Base-by-base conservation (phyloP, 2,888 invertebrate genomes). In the Xestoiulus laeticollis region DNA sequence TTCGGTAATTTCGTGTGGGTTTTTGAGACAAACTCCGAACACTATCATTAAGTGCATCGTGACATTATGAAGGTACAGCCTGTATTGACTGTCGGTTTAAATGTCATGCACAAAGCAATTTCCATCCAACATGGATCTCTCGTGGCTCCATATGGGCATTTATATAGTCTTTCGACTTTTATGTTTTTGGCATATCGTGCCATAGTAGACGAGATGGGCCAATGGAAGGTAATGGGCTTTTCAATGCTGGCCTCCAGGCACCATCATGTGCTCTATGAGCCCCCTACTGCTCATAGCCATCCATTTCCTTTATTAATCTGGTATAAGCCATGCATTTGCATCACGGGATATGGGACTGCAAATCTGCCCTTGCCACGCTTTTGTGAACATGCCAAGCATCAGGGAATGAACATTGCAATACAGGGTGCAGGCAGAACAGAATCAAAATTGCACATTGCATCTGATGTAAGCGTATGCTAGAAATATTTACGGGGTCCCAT, bases 271-370 rank as follows among this genome's bases (percentile, higher is more conserved):
- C 78, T 78, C 78, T 30, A 78, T 78, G 85, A 38, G 44, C 38
- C 85, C 86, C 48, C 86, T 59, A 48, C 44, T 86, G 44, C 44
- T 44, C 86, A 48, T 33, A 32, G 53, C 86, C 86, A 86, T 86
- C 53, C 86, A 86, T 86, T 53, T 53, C 30, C 86, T 86, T 86
- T 86, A 86, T 86, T 86, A 86, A 86, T 86, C 86, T 86, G n/a
- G 53, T 86, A 43, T 86, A 43, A n/a, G 53, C 86, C 78, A 14
- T 78, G 78, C 86, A 53, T 53, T 86, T 86, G 85, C 86, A 86
- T 48, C 59, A 19, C 53, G 53, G 86, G 86, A 48, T 53, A 30
- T 48, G 48, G 85, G 32, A 26, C 38, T 85, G 38, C 33, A 85
- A 85, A 44, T 85, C 38, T 43, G 22, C 22, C 26, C 38, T 12